A percentile compares a stretch with the other conserved stretches of the same genome.
These are phyloP conservation scores for Macrobrachium rosenbergii DNA, from an alignment of 1,140 invertebrate genomes.

Conservation along the genomic window DNA sequence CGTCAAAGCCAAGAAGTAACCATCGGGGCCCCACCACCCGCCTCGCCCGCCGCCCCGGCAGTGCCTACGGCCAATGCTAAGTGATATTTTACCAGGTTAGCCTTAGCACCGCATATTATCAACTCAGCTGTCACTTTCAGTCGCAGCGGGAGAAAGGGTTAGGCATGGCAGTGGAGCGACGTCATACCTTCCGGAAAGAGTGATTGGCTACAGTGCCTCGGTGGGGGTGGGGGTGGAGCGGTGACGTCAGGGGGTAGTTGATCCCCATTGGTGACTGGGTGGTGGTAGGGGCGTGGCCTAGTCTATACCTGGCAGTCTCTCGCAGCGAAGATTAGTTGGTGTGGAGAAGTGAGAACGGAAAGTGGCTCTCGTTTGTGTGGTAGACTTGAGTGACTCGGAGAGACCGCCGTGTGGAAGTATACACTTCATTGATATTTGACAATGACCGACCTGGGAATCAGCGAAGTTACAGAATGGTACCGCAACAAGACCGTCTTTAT, in stretches of 20 bases:
- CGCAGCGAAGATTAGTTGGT: conserved; percentile 24
- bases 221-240: conserved; percentile 18
- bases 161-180: conserved; percentile 18
- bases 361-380: not conserved
- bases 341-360: conserved; percentile 35
- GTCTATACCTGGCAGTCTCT: not conserved
- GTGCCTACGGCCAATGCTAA: conserved; percentile 10
- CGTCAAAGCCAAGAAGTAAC: too few species aligned
- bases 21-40: not conserved
- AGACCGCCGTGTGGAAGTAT: not conserved
- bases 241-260: not conserved
- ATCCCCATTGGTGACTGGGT: not conserved
- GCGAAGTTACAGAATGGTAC: conserved; percentile 65
- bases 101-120: conserved; percentile 49
- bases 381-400: conserved; percentile 20
- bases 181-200: not conserved
- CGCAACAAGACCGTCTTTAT: conserved; percentile 77
- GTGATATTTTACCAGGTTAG: conserved; percentile 40
- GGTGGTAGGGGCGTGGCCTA: conserved; percentile 39
- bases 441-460: conserved; percentile 51
- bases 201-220: not conserved
- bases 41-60: not conserved
- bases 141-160: conserved; percentile 42
- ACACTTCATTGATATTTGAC: not conserved
- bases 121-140: conserved; percentile 42